A percentile compares a stretch with the other conserved stretches of the same genome.
phyloP scores from a whole-genome alignment of 2,113 vertebrate species.

The Myxocyprinus asiaticus region DNA sequence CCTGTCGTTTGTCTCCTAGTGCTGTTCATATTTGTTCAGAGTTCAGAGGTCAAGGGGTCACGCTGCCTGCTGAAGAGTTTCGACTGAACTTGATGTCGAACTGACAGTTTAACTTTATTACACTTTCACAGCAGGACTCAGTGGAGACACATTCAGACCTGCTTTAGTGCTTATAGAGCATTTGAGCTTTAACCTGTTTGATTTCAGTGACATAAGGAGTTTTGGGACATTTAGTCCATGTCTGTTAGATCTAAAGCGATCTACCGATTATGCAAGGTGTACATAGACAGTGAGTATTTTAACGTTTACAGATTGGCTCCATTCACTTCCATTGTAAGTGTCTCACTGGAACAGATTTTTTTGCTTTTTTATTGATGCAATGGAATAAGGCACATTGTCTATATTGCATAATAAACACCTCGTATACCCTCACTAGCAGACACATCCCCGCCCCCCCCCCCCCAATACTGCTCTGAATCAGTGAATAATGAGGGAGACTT shows the following conservation, averaged over 20 bases:
- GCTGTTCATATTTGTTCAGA: conserved; percentile 29
- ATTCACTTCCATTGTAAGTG: too few species aligned
- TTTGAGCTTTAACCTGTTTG: not conserved
- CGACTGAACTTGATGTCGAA: conserved; percentile 28
- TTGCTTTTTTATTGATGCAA: too few species aligned
- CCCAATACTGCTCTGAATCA: not conserved
- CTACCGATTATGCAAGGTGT: too few species aligned
- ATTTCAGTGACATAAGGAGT: not conserved
- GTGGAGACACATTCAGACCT: not conserved
- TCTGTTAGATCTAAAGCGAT: too few species aligned
- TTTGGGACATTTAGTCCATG: too few species aligned
- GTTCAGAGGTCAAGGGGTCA: not conserved
- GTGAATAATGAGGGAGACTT: not conserved
- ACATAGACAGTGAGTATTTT: too few species aligned
- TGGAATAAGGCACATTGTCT: too few species aligned
- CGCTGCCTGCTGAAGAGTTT: conserved; percentile 12
- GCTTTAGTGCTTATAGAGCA: not conserved
- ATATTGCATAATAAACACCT: too few species aligned
- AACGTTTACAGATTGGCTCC: too few species aligned
- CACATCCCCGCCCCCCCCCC: too few species aligned
- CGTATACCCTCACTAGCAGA: too few species aligned
- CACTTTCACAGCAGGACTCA: not conserved
- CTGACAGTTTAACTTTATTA: conserved; percentile 5
- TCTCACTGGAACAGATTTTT: too few species aligned
- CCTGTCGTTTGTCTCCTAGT: conserved; percentile 35